A percentile compares a stretch with the other conserved stretches of the same genome.
Evolutionary conservation across 2,797 vertebrate genomes (phyloP).

Genomic region (Limosa lapponica): DNA sequence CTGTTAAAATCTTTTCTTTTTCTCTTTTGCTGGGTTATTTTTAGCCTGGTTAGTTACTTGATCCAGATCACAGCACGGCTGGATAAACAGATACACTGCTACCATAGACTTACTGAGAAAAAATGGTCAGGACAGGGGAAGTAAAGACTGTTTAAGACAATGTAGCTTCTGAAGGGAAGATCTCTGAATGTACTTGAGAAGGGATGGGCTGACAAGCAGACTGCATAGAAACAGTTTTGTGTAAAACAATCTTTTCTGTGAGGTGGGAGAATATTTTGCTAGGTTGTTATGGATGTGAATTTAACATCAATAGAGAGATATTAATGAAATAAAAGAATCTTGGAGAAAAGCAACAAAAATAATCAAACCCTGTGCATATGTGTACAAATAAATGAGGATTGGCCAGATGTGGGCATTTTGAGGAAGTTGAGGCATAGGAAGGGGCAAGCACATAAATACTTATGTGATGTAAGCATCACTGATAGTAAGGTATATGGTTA

Average conservation of each 20-base stretch:
- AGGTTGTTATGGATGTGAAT: neutral
- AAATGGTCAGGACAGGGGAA: neutral
- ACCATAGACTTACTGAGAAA: neutral
- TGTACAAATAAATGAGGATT: neutral
- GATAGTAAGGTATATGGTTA: neutral
- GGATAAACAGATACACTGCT: neutral
- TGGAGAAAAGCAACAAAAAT: neutral
- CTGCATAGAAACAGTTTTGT: neutral
- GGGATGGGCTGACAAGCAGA: neutral
- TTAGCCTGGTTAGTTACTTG: neutral
- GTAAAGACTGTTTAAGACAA: neutral
- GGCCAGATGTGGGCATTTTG: neutral
- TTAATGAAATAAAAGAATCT: neutral
- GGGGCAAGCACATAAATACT: neutral
- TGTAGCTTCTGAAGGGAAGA: neutral
- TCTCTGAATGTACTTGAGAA: neutral
- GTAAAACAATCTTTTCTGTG: neutral
- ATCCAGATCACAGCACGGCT: neutral
- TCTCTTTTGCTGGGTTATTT: neutral
- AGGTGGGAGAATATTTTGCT: neutral
- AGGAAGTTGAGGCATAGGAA: neutral
- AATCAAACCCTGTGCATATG: neutral
- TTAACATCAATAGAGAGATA: neutral
- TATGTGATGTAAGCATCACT: neutral
- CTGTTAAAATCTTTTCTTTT: neutral